Evolutionary conservation across 2,113 vertebrate species (phyloP), one percentile per base, ranked within the genome.

Genomic region (Raphicerus campestris): DNA sequence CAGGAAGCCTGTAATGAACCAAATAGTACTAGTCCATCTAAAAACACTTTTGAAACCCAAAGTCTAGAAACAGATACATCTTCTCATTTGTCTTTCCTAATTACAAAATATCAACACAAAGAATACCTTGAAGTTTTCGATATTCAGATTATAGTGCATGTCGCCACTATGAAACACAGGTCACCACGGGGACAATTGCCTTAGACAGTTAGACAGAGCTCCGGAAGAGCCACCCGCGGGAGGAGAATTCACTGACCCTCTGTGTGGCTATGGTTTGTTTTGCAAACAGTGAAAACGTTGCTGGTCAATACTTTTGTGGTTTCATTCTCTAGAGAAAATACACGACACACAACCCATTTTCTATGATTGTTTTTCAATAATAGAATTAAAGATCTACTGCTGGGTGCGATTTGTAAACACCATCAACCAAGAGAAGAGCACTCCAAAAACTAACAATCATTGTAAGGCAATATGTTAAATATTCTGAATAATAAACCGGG

Each of bases 391-490:
- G 70, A 98, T 85, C 96, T 81, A 92, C 91, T 93, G 93, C 97
- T 98, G 98, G 97, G 94, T 97, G 70, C 97, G 94, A 98, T 98
- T 98, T 98, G 91, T 97, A 98, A 98, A 98, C 95, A 97, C 89
- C 94, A 90, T 97, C 96, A 97, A 98, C 86, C 91, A 97, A 98
- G 88, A 97, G 97, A 95, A 96, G 89, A 96, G n/a, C 28, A 47
- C 19, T 94, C 93, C 93, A 96, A 97, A 98, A 97, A 93, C 61
- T 88, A 98, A 97, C 86, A 73, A 56, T 49, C 11, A 83, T 94
- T 96, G 83, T 97, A 93, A 97, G 87, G 87, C 87, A 98, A 96
- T 60, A 42, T 15, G 93, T 93, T 96, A 96, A 98, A 96, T 77
- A 98, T 95, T 96, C 56, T 93, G 93, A 96, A 93, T 93, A 97